phyloP scores from a whole-genome alignment of 2,113 vertebrate genomes.

The Archocentrus centrarchus region DNA sequence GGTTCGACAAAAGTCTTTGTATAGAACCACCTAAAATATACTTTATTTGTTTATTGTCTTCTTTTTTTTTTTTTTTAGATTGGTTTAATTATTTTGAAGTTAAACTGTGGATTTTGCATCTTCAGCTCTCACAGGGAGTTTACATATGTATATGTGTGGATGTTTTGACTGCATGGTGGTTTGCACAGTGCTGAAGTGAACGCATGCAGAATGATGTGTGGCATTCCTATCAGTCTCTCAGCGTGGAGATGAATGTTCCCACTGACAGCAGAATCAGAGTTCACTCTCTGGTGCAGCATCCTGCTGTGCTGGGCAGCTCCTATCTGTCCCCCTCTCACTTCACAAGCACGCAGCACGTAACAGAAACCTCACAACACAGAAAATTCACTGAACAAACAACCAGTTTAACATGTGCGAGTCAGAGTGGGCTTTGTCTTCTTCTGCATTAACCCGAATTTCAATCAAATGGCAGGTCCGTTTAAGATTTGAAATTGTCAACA shows the following conservation, averaged over 20 bases:
- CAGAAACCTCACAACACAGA: constrained; percentile 17
- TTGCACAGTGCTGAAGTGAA: constrained; percentile 43
- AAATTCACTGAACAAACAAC: constrained; percentile 26
- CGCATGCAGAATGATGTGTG: constrained; percentile 69
- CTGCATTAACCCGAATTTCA: constrained; percentile 36
- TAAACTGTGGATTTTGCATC: constrained; percentile 4
- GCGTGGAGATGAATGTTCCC: constrained; percentile 61
- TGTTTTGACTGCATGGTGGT: constrained; percentile 35
- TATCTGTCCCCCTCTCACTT: constrained; percentile 15
- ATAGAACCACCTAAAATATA: constrained; percentile 37
- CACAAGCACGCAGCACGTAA: constrained; percentile 12
- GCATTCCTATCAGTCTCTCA: constrained; percentile 79
- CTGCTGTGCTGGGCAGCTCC: constrained; percentile 46
- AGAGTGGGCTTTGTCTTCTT: constrained; percentile 11
- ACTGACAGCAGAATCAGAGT: constrained; percentile 72
- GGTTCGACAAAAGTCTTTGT: constrained; percentile 52
- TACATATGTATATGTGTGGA: constrained; percentile 17
- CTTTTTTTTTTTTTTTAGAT: background rate
- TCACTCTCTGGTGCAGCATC: constrained; percentile 66
- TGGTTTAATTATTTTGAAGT: constrained; percentile 14
- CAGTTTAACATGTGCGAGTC: background rate
- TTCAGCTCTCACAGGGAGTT: background rate
- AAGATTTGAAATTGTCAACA: constrained; percentile 19
- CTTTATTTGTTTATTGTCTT: constrained; percentile 23
- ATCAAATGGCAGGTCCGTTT: constrained; percentile 11